A percentile compares a stretch with the other conserved stretches of the same genome.
These are phyloP conservation scores for Prochilodus magdalenae DNA, from an alignment of 2,113 vertebrate species.

Conservation along the genomic window DNA sequence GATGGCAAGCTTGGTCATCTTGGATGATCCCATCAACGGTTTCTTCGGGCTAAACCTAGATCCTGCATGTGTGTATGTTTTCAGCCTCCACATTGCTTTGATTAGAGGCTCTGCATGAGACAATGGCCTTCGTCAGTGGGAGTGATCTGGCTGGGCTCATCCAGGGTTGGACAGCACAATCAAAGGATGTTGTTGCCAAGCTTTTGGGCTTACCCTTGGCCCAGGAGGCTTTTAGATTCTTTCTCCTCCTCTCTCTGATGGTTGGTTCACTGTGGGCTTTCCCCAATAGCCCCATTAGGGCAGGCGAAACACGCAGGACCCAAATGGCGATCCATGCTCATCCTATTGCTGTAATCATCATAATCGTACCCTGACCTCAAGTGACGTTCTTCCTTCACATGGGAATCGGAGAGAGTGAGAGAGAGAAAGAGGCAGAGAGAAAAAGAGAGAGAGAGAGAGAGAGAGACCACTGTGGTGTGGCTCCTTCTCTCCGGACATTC, in stretches of 20 bases:
- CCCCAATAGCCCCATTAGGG: slow-evolving; percentile 47
- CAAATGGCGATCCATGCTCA: slow-evolving; percentile 62
- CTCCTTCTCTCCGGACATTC: not conserved
- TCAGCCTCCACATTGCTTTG: slow-evolving; percentile 58
- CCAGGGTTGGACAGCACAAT: slow-evolving; percentile 61
- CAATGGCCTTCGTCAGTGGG: slow-evolving; percentile 66
- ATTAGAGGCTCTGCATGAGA: slow-evolving; percentile 63
- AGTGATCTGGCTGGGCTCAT: slow-evolving; percentile 62
- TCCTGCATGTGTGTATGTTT: slow-evolving; percentile 31
- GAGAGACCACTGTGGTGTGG: slow-evolving; percentile 19
- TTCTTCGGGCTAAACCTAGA: slow-evolving; percentile 21
- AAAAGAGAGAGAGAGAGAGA: not conserved
- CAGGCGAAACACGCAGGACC: slow-evolving; percentile 50
- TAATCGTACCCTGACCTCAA: slow-evolving; percentile 63
- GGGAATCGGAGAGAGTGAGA: slow-evolving; percentile 45
- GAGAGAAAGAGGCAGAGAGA: slow-evolving; percentile 39
- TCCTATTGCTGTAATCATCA: slow-evolving; percentile 68
- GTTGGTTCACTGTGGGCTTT: slow-evolving; percentile 67
- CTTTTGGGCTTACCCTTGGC: slow-evolving; percentile 63
- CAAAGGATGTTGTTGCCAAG: slow-evolving; percentile 61
- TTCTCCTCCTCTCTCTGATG: slow-evolving; percentile 53
- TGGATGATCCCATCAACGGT: slow-evolving; percentile 12
- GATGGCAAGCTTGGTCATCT: slow-evolving; percentile 20
- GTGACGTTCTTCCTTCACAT: slow-evolving; percentile 62
- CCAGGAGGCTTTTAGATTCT: slow-evolving; percentile 64